Base-by-base conservation (phyloP, 1,140 invertebrate species). In the Proctacanthus coquilletti region DNA sequence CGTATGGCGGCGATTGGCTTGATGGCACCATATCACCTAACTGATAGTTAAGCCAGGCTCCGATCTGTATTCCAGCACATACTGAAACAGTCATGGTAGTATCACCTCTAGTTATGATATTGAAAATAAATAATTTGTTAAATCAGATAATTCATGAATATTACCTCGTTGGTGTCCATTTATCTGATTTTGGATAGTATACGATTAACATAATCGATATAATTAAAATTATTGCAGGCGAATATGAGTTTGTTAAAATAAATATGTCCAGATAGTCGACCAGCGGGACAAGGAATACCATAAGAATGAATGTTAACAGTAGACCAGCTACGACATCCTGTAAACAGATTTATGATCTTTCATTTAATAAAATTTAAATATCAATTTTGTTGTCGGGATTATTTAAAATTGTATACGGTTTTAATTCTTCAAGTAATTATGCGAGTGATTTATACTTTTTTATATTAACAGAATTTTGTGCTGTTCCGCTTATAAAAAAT, bases 31-130 rank as follows among this genome's bases (percentile, higher is more conserved):
- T 74, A 40, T 74, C 64, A 18, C 82, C 81, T 13, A 75, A 65
- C 53, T 78, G 79, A 56, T 77, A 87, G 63, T 86, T 85, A 4
- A 82, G 61, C 84, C 85, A 91, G 2, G 81, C 70, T n/a, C 84
- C 86, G 6, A 73, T 60, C 32, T 80, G 69, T 34, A 86, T 65
- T 25, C 87, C 87, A n/a, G 75, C 72, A 41, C 74, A 77, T 5
- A 85, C 78, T 17, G 77, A 80, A 31, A 91, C 62, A 36, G 88
- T 80, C 63, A 85, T 77, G 6, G 83, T 75, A 2, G 86, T 88
- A 56, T 93, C 87, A 18, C 84, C 83, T 53, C 86, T 85, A 56
- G 18, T 69, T 70, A 48, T 45, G 39, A 46, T 39, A 20, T 21
- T 18, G n/a, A n/a, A 39, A 9, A n/a, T 20, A 21, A 27, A 19